Evolutionary conservation across 2,797 vertebrate genomes (phyloP), one percentile per base, ranked within the genome.

Genomic region (Poeciliopsis infans): DNA sequence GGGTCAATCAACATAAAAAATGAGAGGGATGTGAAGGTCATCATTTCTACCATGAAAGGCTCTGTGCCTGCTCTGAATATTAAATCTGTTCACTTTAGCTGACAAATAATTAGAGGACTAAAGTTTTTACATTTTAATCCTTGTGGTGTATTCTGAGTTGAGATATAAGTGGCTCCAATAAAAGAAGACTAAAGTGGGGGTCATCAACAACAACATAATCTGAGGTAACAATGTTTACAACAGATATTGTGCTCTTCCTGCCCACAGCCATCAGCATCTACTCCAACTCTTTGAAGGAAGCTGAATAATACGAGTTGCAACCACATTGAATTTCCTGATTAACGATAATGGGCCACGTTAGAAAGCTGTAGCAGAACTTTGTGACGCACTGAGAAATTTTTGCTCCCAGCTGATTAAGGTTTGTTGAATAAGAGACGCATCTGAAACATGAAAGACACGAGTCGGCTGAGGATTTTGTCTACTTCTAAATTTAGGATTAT

Each of bases 71-170:
- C 36, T 39, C 36, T 23, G 23, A 41, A 41, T 39, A 39, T 25
- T 23, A 68, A 41, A 68, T 41, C 20, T 41, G 64, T 41, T 41
- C 20, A 68, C 8, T 66, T 18, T 23, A 20, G 33, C 20, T 39
- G 64, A 39, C 18, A 41, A 66, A 39, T 39, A 66, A 66, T 39
- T 39, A 66, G 36, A 36, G 4, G 11, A 33, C 18, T 41, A 66
- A 66, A 83, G 39, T 13, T 28, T 59, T 64, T 8, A 64, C 31
- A 33, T 36, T 64, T 31, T 77, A 77, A 84, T 74, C 28, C 64
- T n/a, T n/a, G 33, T 25, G 77, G 59, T 72, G 20, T 28, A 36
- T 25, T 43, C 43, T 79, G 72, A 79, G 53, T 33, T 78, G 69
- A 79, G 36, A 25, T 41, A 12, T 12, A 23, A 41, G 36, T 41